These are phyloP conservation scores for Pithys albifrons DNA, from an alignment of 2,113 vertebrate genomes.

Conservation along the genomic window DNA sequence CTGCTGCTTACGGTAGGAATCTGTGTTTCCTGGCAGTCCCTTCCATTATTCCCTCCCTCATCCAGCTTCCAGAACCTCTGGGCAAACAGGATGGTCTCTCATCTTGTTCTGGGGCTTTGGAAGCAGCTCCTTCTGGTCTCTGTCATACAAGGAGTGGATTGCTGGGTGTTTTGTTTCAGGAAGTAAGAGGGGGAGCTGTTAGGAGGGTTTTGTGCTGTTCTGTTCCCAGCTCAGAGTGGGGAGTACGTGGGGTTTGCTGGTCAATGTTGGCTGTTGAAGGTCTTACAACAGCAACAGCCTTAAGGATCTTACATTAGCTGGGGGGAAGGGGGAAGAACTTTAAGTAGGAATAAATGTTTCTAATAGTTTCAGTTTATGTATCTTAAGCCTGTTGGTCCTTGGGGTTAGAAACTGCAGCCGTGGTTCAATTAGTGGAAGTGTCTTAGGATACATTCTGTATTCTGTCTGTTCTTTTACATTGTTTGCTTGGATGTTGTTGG, in stretches of 20 bases:
- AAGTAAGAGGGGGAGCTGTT: neutral
- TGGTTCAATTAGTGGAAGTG: neutral
- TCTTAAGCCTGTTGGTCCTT: neutral
- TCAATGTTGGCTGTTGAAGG: neutral
- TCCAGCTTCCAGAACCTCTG: neutral
- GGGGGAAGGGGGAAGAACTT: neutral
- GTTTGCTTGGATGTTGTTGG: neutral
- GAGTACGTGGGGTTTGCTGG: neutral
- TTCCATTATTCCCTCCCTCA: neutral
- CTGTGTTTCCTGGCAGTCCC: neutral
- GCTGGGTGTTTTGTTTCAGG: neutral
- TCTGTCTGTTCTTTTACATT: neutral
- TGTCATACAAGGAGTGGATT: neutral
- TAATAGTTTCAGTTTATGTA: neutral
- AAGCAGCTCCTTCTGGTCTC: neutral
- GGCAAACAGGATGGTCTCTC: neutral
- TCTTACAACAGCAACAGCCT: neutral
- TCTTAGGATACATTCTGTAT: neutral
- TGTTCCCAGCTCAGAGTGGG: neutral
- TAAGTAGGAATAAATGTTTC: neutral
- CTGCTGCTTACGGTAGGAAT: conserved; percentile 84
- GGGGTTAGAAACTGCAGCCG: neutral
- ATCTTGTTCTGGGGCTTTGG: neutral
- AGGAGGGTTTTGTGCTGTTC: neutral
- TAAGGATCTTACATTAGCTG: neutral